Percentiles rank a stretch among this genome's conserved stretches.
phyloP scores from a whole-genome alignment of 2,113 vertebrate genomes.

The Chionis minor region DNA sequence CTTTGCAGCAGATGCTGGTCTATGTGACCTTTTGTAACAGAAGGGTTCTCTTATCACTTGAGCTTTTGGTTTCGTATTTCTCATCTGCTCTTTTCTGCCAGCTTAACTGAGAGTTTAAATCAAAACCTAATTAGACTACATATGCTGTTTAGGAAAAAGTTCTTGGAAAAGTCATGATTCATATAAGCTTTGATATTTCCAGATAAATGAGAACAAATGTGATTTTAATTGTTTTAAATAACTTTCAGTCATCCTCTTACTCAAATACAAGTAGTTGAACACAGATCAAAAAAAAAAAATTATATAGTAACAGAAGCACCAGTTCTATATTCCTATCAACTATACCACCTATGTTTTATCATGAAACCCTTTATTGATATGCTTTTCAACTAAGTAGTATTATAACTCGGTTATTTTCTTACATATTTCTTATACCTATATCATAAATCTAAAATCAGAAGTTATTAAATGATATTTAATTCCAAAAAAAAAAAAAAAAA shows the following conservation, averaged over 20 bases:
- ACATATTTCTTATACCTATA: not conserved
- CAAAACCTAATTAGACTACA: constrained; percentile 56
- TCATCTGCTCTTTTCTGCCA: constrained; percentile 45
- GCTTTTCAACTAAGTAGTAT: not conserved
- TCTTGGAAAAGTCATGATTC: constrained; percentile 44
- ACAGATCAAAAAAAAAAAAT: not conserved
- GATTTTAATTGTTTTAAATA: constrained; percentile 43
- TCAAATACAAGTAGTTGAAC: not conserved
- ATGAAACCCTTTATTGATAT: not conserved
- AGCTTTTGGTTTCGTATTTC: constrained; percentile 30
- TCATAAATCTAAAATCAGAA: not conserved
- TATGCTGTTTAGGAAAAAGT: constrained; percentile 47
- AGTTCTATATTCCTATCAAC: not conserved
- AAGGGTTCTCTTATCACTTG: constrained; percentile 25
- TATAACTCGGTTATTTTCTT: not conserved
- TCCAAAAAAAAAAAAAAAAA: not conserved
- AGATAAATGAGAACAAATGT: constrained; percentile 15
- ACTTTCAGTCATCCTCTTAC: not conserved
- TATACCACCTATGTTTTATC: not conserved
- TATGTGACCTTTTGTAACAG: constrained; percentile 42
- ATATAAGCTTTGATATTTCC: constrained; percentile 42
- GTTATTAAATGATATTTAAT: not conserved
- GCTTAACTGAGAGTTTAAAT: constrained; percentile 28
- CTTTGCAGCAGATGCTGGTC: constrained; percentile 26
- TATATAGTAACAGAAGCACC: not conserved